A percentile compares a stretch with the other conserved stretches of the same genome.
Evolutionary conservation across 2,888 invertebrate species (phyloP).

Genomic region (Heliconius aoede): DNA sequence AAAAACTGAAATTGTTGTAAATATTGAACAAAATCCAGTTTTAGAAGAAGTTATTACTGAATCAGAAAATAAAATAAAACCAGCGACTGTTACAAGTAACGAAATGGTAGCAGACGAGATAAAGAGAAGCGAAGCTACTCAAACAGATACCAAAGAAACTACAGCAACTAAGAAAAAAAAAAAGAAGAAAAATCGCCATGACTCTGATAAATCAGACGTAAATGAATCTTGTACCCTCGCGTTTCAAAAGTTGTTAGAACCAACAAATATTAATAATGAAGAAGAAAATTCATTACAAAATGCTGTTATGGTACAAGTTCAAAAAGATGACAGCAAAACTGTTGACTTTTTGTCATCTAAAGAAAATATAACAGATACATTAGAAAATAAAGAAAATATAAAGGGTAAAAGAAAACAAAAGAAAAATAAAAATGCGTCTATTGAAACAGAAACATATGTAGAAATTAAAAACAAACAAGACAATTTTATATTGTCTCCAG

Average conservation of each 20-base stretch:
- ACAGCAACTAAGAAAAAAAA: slow-evolving; percentile 70
- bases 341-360: slow-evolving; percentile 27
- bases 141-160: slow-evolving; percentile 53
- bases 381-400: slow-evolving; percentile 21
- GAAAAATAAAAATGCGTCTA: slow-evolving; percentile 54
- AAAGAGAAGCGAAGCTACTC: slow-evolving; percentile 24
- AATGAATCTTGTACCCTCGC: slow-evolving; percentile 64
- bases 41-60: not conserved
- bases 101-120: slow-evolving; percentile 37
- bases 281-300: slow-evolving; percentile 27
- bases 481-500: not conserved
- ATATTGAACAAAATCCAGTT: not conserved
- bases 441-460: slow-evolving; percentile 34
- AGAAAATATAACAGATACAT: not conserved
- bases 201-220: slow-evolving; percentile 70
- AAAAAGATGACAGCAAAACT: slow-evolving; percentile 33
- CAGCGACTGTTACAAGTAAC: slow-evolving; percentile 34
- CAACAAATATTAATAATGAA: slow-evolving; percentile 42
- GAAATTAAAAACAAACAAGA: slow-evolving; percentile 13
- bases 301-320: slow-evolving; percentile 16
- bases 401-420: slow-evolving; percentile 56
- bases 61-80: slow-evolving; percentile 38
- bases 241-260: slow-evolving; percentile 62
- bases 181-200: slow-evolving; percentile 67
- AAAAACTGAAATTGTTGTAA: slow-evolving; percentile 50